Conservation (phyloP, 30 jellyfish, hydroid and myxozoan genomes). For the Sanderia malayensis region DNA sequence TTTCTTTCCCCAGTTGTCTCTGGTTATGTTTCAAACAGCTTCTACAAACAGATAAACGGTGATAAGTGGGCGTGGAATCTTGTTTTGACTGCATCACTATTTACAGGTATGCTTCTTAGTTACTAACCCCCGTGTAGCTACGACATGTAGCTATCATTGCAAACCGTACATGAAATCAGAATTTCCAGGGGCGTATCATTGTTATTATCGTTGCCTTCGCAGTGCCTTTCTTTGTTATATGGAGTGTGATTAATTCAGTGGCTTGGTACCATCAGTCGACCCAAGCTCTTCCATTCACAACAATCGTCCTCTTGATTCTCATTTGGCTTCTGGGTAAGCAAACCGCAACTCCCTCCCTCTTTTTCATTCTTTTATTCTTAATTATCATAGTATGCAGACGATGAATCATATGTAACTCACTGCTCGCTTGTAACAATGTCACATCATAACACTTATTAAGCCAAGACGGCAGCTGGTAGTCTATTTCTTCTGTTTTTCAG, state of each 20-base stretch:
- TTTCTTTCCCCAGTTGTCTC: slow-evolving; percentile 60
- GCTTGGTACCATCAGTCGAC: slow-evolving; percentile 96
- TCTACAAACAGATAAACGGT: slow-evolving; percentile 88
- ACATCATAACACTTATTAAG: too few species aligned
- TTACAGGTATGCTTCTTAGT: slow-evolving; percentile 72
- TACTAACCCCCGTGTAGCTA: too few species aligned
- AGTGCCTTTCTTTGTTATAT: slow-evolving; percentile 88
- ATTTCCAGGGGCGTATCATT: not conserved
- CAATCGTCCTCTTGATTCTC: slow-evolving; percentile 70
- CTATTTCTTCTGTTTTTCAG: slow-evolving; percentile 20
- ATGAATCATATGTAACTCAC: too few species aligned
- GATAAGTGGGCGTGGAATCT: slow-evolving; percentile 98
- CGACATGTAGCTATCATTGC: too few species aligned
- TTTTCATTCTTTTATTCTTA: too few species aligned
- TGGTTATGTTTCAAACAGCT: slow-evolving; percentile 94
- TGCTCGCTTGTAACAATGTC: too few species aligned
- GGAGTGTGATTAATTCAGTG: slow-evolving; percentile 86
- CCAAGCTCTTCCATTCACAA: slow-evolving; percentile 93
- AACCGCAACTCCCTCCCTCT: too few species aligned
- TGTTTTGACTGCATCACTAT: slow-evolving; percentile 91
- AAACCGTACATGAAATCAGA: too few species aligned
- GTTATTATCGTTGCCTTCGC: not conserved
- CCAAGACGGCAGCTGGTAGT: too few species aligned
- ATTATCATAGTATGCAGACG: too few species aligned
- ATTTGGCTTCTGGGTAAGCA: slow-evolving; percentile 82